phyloP scores from a whole-genome alignment of 1,140 invertebrate species.

The Sycophaga agraensis region DNA sequence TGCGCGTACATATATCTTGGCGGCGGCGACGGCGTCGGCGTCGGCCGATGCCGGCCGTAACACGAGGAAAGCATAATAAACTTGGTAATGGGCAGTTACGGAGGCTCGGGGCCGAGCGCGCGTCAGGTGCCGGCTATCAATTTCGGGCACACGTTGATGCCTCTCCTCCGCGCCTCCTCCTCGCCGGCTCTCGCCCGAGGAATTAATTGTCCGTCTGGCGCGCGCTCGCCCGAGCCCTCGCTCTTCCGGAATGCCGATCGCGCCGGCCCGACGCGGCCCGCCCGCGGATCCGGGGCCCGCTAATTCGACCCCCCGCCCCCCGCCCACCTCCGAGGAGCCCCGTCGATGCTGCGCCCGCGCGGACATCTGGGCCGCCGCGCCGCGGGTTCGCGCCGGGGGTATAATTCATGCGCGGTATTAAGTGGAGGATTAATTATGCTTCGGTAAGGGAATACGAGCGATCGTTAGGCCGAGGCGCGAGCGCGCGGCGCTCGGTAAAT shows the following conservation, averaged over 20 bases:
- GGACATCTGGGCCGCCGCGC: too few species aligned
- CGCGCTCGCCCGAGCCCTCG: not conserved
- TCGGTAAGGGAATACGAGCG: too few species aligned
- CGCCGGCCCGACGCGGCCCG: slow-evolving; percentile 4
- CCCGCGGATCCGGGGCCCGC: not conserved
- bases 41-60: slow-evolving; percentile 33
- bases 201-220: slow-evolving; percentile 44
- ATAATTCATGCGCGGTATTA: too few species aligned
- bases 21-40: not conserved
- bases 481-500: too few species aligned
- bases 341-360: too few species aligned
- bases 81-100: slow-evolving; percentile 48
- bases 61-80: slow-evolving; percentile 49
- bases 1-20: slow-evolving; percentile 28
- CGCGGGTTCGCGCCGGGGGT: too few species aligned
- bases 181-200: slow-evolving; percentile 25
- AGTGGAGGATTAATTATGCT: too few species aligned
- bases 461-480: too few species aligned
- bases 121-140: slow-evolving; percentile 48
- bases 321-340: too few species aligned
- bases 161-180: slow-evolving; percentile 27
- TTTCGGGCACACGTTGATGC: slow-evolving; percentile 41
- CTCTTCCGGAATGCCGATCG: slow-evolving; percentile 13
- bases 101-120: slow-evolving; percentile 30
- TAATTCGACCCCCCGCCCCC: not conserved